These are phyloP conservation scores for Danio kyathit DNA, from an alignment of 2,797 vertebrate genomes.

Conservation along the genomic window DNA sequence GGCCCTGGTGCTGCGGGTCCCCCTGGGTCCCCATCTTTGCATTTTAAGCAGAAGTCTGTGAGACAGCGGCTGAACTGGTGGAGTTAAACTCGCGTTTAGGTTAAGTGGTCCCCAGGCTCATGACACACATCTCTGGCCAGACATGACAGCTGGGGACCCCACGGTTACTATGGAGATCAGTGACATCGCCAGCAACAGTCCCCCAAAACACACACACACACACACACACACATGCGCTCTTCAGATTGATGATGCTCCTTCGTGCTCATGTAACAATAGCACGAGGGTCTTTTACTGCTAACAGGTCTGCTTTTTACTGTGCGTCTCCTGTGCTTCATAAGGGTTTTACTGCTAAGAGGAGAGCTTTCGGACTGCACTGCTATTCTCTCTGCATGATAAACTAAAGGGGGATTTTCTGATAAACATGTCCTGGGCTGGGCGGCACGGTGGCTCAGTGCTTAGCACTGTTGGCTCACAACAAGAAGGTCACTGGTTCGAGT, in stretches of 20 bases:
- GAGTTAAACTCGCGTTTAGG: conserved; percentile 82
- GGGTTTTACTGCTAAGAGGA: conserved; percentile 71
- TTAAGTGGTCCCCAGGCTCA: conserved; percentile 87
- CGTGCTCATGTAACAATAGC: conserved; percentile 37
- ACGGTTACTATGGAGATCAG: conserved; percentile 83
- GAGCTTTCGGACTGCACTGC: conserved; percentile 61
- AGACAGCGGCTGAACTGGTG: conserved; percentile 84
- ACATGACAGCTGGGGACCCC: conserved; percentile 86
- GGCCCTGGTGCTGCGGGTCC: conserved; percentile 71
- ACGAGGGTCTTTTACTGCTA: conserved; percentile 61
- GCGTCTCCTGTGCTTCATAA: conserved; percentile 70
- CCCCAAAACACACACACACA: conserved; percentile 18
- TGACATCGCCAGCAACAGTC: conserved; percentile 48
- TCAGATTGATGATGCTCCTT: conserved; percentile 46
- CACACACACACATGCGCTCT: conserved; percentile 38
- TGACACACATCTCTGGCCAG: conserved; percentile 81
- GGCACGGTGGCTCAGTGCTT: too few relatives aligned
- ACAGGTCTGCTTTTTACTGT: conserved; percentile 76
- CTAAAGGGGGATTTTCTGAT: not conserved
- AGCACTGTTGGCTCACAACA: too few relatives aligned
- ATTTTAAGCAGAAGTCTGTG: conserved; percentile 82
- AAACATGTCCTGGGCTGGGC: not conserved
- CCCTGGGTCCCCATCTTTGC: conserved; percentile 77
- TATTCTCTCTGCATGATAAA: not conserved
- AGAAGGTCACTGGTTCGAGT: too few relatives aligned